Evolutionary conservation across 92 coral and sea anemone species (phyloP).

Genomic region (Heteractis magnifica): DNA sequence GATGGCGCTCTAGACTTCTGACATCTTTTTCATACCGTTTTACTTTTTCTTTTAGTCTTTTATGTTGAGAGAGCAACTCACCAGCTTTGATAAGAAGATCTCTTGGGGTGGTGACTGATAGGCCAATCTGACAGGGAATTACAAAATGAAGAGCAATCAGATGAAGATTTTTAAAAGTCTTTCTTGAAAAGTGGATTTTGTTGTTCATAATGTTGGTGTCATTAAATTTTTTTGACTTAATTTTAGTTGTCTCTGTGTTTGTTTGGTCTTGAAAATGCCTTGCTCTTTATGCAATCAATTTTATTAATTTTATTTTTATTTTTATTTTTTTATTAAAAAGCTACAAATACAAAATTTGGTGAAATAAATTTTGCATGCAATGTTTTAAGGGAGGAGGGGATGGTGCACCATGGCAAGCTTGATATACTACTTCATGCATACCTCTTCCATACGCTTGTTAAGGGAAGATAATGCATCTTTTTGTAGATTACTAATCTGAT

Average conservation of each 20-base stretch:
- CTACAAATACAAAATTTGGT: too few species aligned
- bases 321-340: too few species aligned
- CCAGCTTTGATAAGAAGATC: constrained; percentile 83
- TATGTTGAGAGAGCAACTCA: constrained; percentile 76
- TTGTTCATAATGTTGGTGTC: too few species aligned
- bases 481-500: constrained; percentile 68
- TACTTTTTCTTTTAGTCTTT: constrained; percentile 75
- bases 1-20: constrained; percentile 65
- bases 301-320: too few species aligned
- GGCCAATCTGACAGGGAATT: constrained; percentile 55
- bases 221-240: too few species aligned
- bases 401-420: background rate
- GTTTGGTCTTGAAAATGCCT: too few species aligned
- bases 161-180: background rate
- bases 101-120: constrained; percentile 75
- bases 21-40: constrained; percentile 80
- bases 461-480: constrained; percentile 80
- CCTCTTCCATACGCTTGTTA: constrained; percentile 78
- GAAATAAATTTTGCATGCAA: too few species aligned
- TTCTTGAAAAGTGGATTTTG: too few species aligned
- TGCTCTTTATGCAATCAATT: too few species aligned
- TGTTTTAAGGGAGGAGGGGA: background rate
- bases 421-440: constrained; percentile 2
- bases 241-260: too few species aligned
- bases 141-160: background rate